Evolutionary conservation across 2,797 vertebrate genomes (phyloP).

Genomic region (Rhinogobio ventralis): DNA sequence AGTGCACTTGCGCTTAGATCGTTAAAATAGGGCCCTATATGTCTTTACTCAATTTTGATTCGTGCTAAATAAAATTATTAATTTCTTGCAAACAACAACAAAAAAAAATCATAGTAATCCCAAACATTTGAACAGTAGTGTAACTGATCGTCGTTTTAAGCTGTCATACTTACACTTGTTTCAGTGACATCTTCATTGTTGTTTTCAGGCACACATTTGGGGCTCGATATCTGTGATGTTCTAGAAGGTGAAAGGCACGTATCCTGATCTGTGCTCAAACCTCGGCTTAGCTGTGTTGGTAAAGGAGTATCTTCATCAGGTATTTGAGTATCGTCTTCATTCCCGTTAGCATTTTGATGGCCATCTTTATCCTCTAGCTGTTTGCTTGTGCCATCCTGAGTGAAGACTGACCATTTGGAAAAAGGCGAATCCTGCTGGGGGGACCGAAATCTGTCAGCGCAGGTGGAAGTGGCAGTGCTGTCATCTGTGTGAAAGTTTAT

Average conservation of each 20-base stretch:
- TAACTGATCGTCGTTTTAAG: neutral
- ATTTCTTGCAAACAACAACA: neutral
- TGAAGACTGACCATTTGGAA: slow-evolving; percentile 55
- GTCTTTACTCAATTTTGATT: neutral
- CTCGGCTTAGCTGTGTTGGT: slow-evolving; percentile 29
- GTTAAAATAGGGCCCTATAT: too few species aligned
- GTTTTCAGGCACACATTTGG: neutral
- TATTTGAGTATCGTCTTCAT: slow-evolving; percentile 12
- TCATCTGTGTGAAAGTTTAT: slow-evolving; percentile 68
- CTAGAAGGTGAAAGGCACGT: slow-evolving; percentile 30
- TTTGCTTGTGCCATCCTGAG: slow-evolving; percentile 16
- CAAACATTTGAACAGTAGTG: neutral
- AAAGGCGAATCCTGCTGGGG: slow-evolving; percentile 50
- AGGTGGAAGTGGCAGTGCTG: neutral
- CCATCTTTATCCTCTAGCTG: neutral
- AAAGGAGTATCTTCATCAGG: neutral
- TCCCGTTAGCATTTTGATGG: neutral
- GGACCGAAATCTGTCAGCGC: neutral
- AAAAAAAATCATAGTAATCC: too few species aligned
- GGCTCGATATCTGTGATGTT: neutral
- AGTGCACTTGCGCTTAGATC: too few species aligned
- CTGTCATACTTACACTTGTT: slow-evolving; percentile 9
- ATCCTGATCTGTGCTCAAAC: slow-evolving; percentile 17
- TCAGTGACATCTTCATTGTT: neutral
- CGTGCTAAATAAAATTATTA: neutral